phyloP scores from a whole-genome alignment of 2,113 vertebrate species.

The Trichechus manatus region DNA sequence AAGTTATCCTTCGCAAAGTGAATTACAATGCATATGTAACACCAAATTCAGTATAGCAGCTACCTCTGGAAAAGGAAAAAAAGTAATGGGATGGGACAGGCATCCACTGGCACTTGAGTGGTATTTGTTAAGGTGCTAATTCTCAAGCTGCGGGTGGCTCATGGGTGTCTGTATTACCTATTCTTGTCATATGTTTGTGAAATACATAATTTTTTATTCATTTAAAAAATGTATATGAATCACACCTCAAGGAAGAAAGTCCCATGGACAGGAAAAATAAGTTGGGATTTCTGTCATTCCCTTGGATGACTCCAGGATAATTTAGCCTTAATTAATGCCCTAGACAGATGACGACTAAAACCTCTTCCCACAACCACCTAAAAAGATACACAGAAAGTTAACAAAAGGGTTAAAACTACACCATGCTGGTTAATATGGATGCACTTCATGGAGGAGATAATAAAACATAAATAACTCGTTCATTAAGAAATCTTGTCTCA shows the following conservation, averaged over 20 bases:
- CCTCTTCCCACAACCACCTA: constrained; percentile 15
- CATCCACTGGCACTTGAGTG: fast-evolving
- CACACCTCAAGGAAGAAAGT: neutral
- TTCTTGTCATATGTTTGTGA: neutral
- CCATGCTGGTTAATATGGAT: neutral
- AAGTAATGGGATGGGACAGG: neutral
- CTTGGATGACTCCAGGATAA: neutral
- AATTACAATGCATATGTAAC: neutral
- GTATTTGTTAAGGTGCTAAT: neutral
- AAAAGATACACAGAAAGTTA: neutral
- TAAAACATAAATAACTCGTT: neutral
- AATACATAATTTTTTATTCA: neutral
- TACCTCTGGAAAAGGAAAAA: neutral
- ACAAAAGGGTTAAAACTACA: neutral
- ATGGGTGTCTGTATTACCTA: neutral
- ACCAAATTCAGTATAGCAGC: neutral
- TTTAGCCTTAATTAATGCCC: neutral
- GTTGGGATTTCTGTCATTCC: neutral
- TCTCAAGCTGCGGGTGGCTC: neutral
- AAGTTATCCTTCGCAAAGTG: neutral
- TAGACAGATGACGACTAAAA: constrained; percentile 30
- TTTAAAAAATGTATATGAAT: neutral
- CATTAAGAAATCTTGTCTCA: neutral
- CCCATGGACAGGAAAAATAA: neutral
- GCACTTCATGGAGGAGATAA: neutral